A percentile compares a stretch with the other conserved stretches of the same genome.
Evolutionary conservation across 2,113 vertebrate species (phyloP).

Genomic region (Hippopotamus amphibius): DNA sequence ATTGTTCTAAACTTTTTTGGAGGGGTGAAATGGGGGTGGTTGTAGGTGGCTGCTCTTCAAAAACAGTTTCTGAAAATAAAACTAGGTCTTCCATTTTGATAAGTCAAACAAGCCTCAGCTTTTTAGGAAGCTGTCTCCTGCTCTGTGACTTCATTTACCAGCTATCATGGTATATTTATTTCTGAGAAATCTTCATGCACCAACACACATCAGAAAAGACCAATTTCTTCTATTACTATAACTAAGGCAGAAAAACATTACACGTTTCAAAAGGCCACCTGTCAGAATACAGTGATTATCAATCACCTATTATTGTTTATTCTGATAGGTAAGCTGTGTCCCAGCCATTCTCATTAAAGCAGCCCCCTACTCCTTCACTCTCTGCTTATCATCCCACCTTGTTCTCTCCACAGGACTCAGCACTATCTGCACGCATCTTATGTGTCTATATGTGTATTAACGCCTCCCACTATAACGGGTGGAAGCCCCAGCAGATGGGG

Average conservation of each 20-base stretch:
- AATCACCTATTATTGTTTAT: not conserved
- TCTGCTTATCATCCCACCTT: not conserved
- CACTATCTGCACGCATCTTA: not conserved
- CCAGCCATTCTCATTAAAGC: not conserved
- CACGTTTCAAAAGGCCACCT: not conserved
- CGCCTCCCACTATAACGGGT: not conserved
- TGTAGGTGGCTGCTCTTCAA: conserved; percentile 42
- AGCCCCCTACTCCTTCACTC: not conserved
- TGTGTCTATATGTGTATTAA: not conserved
- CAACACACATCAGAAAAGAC: not conserved
- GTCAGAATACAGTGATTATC: not conserved
- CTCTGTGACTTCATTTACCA: not conserved
- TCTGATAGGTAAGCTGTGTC: not conserved
- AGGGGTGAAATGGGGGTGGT: not conserved
- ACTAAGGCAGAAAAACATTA: not conserved
- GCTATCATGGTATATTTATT: not conserved
- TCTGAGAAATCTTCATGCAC: conserved; percentile 1
- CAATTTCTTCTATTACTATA: not conserved
- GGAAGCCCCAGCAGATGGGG: not conserved
- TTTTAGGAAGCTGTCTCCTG: conserved; percentile 16
- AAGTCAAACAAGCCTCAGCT: not conserved
- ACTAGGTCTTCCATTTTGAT: conserved; percentile 19
- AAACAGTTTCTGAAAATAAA: conserved; percentile 52
- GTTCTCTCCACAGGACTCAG: not conserved
- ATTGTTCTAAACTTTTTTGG: not conserved